Base-by-base conservation (phyloP, 53 echinoderm and acorn worm genomes). In the Henricia sp. region DNA sequence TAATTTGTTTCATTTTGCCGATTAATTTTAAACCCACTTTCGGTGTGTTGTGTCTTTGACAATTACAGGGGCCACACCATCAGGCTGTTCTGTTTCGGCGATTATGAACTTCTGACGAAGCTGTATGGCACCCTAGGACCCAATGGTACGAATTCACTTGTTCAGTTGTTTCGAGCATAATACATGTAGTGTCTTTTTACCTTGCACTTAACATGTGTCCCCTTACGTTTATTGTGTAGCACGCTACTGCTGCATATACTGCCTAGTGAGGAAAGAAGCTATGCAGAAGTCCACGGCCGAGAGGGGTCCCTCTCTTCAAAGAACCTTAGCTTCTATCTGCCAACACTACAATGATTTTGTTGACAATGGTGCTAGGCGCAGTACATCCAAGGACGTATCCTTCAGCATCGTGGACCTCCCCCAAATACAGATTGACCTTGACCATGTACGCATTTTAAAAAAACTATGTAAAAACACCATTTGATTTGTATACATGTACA, bases 61-160 rank as follows among this genome's bases (percentile, higher is more conserved):
- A 3, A 40, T 68, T 19, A 20, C 38, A 68, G 68, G 41, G 68
- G 68, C n/a, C 68, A 34, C 40, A 68, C 39, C 43, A 68, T 68
- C 25, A 39, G 9, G 17, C 42, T 68, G n/a, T 68, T 68, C 43
- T 68, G 68, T 14, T 83, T 83, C 4, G 83, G 83, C 27, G 83
- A 83, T 44, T 83, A 83, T 34, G 82, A 82, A 37, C 66, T 82
- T 19, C 35, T 82, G 50, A 33, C 66, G 1, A 82, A 82, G 51
- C 34, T 67, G 29, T 82, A 67, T 50, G 82, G 82, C 66, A 44
- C 34, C 32, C 28, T 48, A 36, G 66, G 83, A 43, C 14, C 62
- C n/a, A 82, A 65, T 37, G 66, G 66, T 66, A 66, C 32, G 32
- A 21, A n/a, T 30, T 65, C 11, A 27, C 8, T 20, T 68, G 40